phyloP scores from a whole-genome alignment of 2,888 invertebrate genomes.

The Tryphoninae sp. region DNA sequence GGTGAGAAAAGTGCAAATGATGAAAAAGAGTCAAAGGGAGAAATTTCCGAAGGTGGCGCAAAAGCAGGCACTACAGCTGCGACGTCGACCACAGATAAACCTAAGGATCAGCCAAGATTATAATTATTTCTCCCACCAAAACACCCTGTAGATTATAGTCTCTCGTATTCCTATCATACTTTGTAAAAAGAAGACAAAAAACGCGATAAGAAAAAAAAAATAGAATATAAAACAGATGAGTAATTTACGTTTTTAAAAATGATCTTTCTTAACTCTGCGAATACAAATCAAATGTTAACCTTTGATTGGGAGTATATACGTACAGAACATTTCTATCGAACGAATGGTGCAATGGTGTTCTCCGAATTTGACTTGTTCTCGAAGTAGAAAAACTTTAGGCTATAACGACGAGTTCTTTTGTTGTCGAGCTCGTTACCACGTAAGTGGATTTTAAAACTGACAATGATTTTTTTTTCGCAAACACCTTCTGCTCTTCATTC shows the following conservation, averaged over 20 bases:
- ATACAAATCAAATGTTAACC: background rate
- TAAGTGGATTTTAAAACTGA: constrained; percentile 27
- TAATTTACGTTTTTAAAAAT: constrained; percentile 29
- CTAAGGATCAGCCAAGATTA: constrained; percentile 70
- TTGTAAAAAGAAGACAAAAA: constrained; percentile 70
- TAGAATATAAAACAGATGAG: constrained; percentile 43
- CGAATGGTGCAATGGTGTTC: too few relatives aligned
- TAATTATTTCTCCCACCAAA: constrained; percentile 67
- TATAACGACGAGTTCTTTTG: background rate
- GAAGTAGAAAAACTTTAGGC: too few relatives aligned
- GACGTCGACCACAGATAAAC: constrained; percentile 50
- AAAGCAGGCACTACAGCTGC: constrained; percentile 29
- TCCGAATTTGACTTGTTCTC: too few relatives aligned
- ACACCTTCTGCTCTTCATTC: constrained; percentile 6
- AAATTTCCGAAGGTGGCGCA: constrained; percentile 36
- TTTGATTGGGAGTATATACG: background rate
- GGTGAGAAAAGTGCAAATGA: constrained; percentile 75
- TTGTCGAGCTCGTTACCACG: background rate
- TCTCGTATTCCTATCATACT: constrained; percentile 69
- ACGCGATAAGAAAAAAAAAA: constrained; percentile 48
- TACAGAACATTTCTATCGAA: too few relatives aligned
- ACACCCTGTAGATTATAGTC: constrained; percentile 68
- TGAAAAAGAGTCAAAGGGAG: constrained; percentile 47
- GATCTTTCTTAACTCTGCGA: background rate
- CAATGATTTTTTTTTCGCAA: background rate